Conservation (phyloP, 2,888 invertebrate species). For the Drosophila mimica region DNA sequence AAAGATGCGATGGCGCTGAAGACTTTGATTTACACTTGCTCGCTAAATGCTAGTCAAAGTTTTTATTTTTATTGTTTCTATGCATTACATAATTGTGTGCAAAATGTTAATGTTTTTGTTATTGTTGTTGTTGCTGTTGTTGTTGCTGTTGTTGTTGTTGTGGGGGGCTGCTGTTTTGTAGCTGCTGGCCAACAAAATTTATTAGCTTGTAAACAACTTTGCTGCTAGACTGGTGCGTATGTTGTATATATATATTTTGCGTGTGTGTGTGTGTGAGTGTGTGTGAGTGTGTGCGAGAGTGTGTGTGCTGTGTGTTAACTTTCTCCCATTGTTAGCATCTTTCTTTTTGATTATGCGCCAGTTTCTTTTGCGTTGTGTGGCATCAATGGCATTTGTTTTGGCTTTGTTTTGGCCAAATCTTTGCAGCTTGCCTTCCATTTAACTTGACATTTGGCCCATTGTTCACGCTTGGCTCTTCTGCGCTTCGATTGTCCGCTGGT, state of each 20-base stretch:
- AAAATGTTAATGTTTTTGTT: conserved; percentile 16
- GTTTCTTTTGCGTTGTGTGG: conserved; percentile 55
- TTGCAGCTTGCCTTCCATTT: conserved; percentile 25
- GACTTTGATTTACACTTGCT: conserved; percentile 65
- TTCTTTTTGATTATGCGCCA: conserved; percentile 73
- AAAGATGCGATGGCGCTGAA: conserved; percentile 37
- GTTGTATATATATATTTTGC: conserved; percentile 3
- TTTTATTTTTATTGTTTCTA: conserved; percentile 15
- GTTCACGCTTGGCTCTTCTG: conserved; percentile 39
- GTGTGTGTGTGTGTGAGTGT: not conserved
- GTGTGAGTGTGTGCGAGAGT: conserved; percentile 13
- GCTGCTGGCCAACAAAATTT: conserved; percentile 39
- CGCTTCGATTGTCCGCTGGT: conserved; percentile 1
- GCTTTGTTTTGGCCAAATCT: conserved; percentile 50
- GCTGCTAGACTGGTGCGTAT: conserved; percentile 39
- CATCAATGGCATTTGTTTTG: conserved; percentile 51
- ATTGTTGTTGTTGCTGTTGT: not conserved
- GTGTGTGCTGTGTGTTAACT: conserved; percentile 68
- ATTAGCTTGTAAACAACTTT: conserved; percentile 65
- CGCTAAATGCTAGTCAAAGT: conserved; percentile 53
- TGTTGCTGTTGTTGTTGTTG: not conserved
- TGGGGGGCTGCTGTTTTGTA: conserved; percentile 2
- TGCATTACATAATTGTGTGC: conserved; percentile 54
- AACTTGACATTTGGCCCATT: conserved; percentile 52
- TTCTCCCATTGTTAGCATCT: conserved; percentile 81